These are phyloP conservation scores for Lerema accius DNA, from an alignment of 1,140 invertebrate genomes.

Conservation along the genomic window DNA sequence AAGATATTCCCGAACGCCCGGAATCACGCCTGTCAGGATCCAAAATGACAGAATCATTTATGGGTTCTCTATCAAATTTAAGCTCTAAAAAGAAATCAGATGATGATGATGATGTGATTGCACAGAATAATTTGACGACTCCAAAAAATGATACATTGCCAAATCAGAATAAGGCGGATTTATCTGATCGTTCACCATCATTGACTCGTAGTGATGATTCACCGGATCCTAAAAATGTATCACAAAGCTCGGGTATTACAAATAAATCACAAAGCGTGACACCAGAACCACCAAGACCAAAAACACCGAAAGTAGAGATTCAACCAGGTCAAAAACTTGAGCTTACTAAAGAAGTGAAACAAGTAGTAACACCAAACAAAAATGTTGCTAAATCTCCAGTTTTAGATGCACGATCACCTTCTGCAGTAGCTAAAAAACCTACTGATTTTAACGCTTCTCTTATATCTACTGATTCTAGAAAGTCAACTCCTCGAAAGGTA, in stretches of 20 bases:
- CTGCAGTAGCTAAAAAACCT: constrained; percentile 54
- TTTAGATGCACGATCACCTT: constrained; percentile 49
- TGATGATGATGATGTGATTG: constrained; percentile 76
- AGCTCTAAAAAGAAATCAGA: constrained; percentile 64
- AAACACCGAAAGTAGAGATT: constrained; percentile 68
- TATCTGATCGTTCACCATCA: constrained; percentile 79
- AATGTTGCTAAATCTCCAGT: constrained; percentile 57
- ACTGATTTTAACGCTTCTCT: constrained; percentile 59
- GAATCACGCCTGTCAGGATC: constrained; percentile 75
- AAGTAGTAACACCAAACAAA: constrained; percentile 47
- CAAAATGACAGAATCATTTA: constrained; percentile 81
- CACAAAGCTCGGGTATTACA: constrained; percentile 47
- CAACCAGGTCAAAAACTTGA: constrained; percentile 53
- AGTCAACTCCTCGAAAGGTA: constrained; percentile 66
- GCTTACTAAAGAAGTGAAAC: constrained; percentile 42
- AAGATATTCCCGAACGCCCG: constrained; percentile 74
- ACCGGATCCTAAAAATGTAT: constrained; percentile 70
- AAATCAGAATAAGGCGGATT: constrained; percentile 58
- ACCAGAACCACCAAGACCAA: constrained; percentile 65
- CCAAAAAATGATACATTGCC: constrained; percentile 45
- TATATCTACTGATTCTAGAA: constrained; percentile 57
- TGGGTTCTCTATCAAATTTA: constrained; percentile 67
- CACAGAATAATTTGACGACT: constrained; percentile 59
- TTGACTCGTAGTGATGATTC: constrained; percentile 79
- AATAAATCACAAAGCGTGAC: constrained; percentile 60